These are phyloP conservation scores for Poecilia velifera DNA, from an alignment of 2,797 vertebrate species.

Conservation along the genomic window DNA sequence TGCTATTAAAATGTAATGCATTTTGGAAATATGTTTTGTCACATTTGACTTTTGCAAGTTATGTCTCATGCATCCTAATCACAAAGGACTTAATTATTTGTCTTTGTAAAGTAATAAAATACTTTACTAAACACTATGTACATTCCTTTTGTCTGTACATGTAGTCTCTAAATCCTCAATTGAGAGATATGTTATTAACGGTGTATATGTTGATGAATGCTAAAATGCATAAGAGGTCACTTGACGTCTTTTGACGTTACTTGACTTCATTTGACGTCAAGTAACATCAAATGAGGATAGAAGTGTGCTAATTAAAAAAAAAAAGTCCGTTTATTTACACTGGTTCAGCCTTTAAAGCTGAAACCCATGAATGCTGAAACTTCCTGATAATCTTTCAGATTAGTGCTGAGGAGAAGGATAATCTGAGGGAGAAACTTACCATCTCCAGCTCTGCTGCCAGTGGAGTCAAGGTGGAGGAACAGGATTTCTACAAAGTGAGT, in stretches of 20 bases:
- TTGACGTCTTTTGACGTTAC: too few species aligned
- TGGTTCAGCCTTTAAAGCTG: slow-evolving; percentile 22
- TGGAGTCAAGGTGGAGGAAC: slow-evolving; percentile 66
- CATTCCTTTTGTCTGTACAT: not conserved
- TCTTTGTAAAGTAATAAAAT: not conserved
- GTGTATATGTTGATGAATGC: not conserved
- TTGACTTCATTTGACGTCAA: not conserved
- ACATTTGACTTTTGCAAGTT: not conserved
- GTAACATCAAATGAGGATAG: not conserved
- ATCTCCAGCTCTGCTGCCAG: slow-evolving; percentile 80
- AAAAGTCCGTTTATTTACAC: slow-evolving; percentile 16
- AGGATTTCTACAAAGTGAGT: slow-evolving; percentile 91
- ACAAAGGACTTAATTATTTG: not conserved
- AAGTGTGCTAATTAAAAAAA: slow-evolving; percentile 5
- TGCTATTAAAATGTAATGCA: not conserved
- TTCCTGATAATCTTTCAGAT: slow-evolving; percentile 79
- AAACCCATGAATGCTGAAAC: slow-evolving; percentile 12
- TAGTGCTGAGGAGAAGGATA: slow-evolving; percentile 79
- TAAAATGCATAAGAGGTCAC: not conserved
- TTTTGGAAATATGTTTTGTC: not conserved
- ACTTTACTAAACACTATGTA: not conserved
- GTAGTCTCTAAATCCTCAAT: not conserved
- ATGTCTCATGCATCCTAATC: not conserved
- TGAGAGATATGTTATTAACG: not conserved
- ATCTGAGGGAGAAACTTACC: slow-evolving; percentile 79